Evolutionary conservation across 2,888 invertebrate species (phyloP), one percentile per base, ranked within the genome.

Genomic region (Mythimna vitellina): DNA sequence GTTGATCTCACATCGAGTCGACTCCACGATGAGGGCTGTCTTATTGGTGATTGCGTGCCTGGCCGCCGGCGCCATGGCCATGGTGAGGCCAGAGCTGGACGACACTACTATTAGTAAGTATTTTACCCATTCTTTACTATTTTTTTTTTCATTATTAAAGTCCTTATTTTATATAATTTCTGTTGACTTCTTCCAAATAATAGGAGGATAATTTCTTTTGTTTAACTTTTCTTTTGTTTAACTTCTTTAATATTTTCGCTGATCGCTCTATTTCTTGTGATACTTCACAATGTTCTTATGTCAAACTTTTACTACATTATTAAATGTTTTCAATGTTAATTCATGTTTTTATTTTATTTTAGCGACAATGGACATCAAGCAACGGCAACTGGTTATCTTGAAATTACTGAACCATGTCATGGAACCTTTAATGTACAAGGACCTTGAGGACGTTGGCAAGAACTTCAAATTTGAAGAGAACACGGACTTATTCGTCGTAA

Each of bases 341-440:
- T 7, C 22, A 68, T n/a, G 22, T 17, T 1, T 14, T 8, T 3
- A 56, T 61, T 51, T 65, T 8, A 38, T 88, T 87, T 20, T 81
- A 97, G 97, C 91, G 51, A 93, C 94, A 72, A 89, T 93, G 85
- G 91, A 93, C 72, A 88, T 94, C 65, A 93, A 96, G 73, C 87
- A 92, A 61, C 94, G 90, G 83, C 97, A 97, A 90, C 88, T 94
- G 60, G 89, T 92, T 49, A 92, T 97, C 66, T 89, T 96, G 71
- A 96, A 96, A 80, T 89, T 97, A 54, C 91, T 97, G 72, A 96
- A 96, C 89, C 96, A 97, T 70, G 89, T 96, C 7, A 92, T 93
- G 80, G 96, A 95, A 76, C 93, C 93, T n/a, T 91, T 94, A 49
- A 93, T 95, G 92, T 94, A 96, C 89, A 93, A 95, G 80, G 96